Conservation (phyloP, 1,140 invertebrate species). For the Heliconius eleuchia region DNA sequence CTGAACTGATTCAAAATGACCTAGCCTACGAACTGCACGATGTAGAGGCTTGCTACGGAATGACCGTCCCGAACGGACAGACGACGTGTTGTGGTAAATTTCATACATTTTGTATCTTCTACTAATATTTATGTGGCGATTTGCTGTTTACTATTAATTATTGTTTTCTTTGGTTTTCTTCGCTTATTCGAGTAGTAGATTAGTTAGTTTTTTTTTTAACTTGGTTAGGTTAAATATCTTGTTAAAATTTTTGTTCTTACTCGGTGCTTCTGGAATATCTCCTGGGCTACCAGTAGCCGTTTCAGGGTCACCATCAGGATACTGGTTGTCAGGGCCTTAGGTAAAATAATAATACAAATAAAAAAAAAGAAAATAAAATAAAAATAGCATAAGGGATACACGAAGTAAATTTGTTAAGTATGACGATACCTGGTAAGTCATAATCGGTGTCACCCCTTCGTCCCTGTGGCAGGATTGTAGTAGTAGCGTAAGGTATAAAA, state of each 20-base stretch:
- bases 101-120: no score
- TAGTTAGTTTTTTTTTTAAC: neutral
- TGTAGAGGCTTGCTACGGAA: no score
- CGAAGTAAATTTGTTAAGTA: neutral
- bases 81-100: no score
- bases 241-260: neutral
- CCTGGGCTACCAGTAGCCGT: conserved; percentile 14
- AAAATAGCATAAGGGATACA: neutral
- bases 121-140: no score
- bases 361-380: conserved; percentile 8
- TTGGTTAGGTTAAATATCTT: no score
- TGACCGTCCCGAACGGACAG: no score
- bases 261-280: neutral
- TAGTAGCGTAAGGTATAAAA: neutral
- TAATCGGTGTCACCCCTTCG: neutral
- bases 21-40: no score
- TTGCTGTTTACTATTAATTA: no score
- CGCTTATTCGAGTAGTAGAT: neutral
- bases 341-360: conserved; percentile 22
- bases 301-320: neutral
- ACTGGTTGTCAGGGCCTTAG: conserved; percentile 12
- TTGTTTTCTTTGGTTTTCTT: no score
- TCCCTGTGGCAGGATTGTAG: neutral
- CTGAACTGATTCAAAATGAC: no score
- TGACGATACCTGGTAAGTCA: neutral